A percentile compares a stretch with the other conserved stretches of the same genome.
These are phyloP conservation scores for Pasiphila rectangulata DNA, from an alignment of 2,888 invertebrate species.

Conservation along the genomic window DNA sequence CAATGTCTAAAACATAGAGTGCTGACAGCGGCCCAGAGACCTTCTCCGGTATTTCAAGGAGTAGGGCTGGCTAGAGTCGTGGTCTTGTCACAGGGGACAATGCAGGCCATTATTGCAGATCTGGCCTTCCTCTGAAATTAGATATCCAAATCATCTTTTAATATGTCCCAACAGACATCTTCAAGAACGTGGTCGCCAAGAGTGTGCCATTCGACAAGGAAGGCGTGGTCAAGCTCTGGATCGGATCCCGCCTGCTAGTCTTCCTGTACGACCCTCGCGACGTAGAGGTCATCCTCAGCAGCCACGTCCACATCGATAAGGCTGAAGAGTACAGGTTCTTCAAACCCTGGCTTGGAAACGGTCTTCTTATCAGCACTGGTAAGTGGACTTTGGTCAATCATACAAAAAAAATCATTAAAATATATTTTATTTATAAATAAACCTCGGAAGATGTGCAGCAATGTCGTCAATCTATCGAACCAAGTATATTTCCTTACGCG, in stretches of 20 bases:
- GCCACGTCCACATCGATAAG: slow-evolving; percentile 90
- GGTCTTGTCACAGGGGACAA: too few species aligned
- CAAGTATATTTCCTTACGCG: too few species aligned
- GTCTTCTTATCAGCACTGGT: slow-evolving; percentile 90
- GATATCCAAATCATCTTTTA: background rate
- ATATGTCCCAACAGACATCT: slow-evolving; percentile 80
- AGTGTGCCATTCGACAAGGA: slow-evolving; percentile 79
- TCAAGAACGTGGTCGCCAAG: slow-evolving; percentile 80
- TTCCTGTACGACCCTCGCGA: slow-evolving; percentile 89
- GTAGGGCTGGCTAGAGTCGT: too few species aligned
- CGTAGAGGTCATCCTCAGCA: slow-evolving; percentile 88
- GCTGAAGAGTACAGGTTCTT: slow-evolving; percentile 89
- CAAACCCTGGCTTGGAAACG: slow-evolving; percentile 91
- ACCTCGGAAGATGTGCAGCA: too few species aligned
- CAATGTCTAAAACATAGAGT: too few species aligned
- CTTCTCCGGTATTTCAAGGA: too few species aligned
- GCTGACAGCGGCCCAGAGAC: too few species aligned
- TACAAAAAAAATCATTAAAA: too few species aligned
- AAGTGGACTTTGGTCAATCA: slow-evolving; percentile 37
- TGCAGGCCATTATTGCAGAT: too few species aligned
- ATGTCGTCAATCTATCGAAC: too few species aligned
- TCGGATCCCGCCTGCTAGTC: slow-evolving; percentile 87
- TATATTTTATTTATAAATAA: too few species aligned
- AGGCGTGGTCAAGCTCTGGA: slow-evolving; percentile 85
- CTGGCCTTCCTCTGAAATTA: too few species aligned